Percentiles rank a stretch among this genome's conserved stretches.
Evolutionary conservation across 2,797 vertebrate species (phyloP).

Genomic region (Lophura swinhoii): DNA sequence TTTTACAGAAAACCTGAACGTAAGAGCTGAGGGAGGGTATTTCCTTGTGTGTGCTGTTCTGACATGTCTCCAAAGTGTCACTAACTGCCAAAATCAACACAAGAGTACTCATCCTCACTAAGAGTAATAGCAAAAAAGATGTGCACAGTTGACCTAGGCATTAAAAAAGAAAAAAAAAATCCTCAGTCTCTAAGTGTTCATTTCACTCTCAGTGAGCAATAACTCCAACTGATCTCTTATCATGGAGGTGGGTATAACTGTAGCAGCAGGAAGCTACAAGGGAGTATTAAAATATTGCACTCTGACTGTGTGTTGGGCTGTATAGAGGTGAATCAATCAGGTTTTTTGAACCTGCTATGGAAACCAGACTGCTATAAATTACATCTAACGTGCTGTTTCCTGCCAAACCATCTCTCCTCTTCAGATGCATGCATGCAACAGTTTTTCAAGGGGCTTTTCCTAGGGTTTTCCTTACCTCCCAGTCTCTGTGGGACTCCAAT

Average conservation of each 20-base stretch:
- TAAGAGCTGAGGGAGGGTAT: background rate
- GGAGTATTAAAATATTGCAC: background rate
- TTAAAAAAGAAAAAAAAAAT: background rate
- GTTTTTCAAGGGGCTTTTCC: background rate
- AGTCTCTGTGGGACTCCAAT: accelerated
- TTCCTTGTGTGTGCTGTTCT: background rate
- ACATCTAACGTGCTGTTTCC: background rate
- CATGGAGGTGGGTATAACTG: background rate
- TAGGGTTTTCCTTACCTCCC: background rate
- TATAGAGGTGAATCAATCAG: background rate
- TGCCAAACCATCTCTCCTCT: background rate
- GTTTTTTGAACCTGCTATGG: background rate
- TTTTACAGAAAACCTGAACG: background rate
- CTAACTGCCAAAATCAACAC: background rate
- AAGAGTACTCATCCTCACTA: background rate
- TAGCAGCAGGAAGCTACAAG: background rate
- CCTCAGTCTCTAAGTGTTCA: background rate
- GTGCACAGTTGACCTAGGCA: background rate
- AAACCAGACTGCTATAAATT: background rate
- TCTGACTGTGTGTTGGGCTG: background rate
- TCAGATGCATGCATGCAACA: background rate
- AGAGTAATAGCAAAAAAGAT: background rate
- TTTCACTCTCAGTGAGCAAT: background rate
- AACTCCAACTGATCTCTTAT: background rate
- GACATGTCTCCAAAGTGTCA: background rate